Evolutionary conservation across 2,888 invertebrate genomes (phyloP).

Genomic region (Uloborus plumipes): DNA sequence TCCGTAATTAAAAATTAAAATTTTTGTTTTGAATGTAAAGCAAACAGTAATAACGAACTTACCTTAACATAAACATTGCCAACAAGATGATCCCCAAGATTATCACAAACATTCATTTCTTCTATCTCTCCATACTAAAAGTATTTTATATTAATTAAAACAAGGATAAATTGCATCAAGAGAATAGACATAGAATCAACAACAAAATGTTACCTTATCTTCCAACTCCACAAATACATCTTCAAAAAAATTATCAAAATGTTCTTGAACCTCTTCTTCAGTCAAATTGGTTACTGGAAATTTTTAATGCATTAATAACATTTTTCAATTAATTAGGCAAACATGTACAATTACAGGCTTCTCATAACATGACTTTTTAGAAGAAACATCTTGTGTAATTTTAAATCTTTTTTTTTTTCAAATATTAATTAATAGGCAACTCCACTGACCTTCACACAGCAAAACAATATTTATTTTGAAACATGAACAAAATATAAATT

Average conservation of each 20-base stretch:
- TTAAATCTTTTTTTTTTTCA: no score
- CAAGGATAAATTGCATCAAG: neutral
- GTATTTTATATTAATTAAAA: conserved; percentile 2
- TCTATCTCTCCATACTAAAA: conserved; percentile 95
- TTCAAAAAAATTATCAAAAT: conserved; percentile 99
- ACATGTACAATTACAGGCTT: neutral
- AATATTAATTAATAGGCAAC: no score
- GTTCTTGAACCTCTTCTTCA: conserved; percentile 98
- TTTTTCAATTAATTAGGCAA: neutral
- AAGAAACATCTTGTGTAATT: no score
- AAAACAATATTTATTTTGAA: no score
- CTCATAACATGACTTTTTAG: no score
- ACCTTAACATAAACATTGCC: conserved; percentile 99
- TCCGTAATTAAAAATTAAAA: no score
- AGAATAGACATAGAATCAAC: neutral
- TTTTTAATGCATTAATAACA: no score
- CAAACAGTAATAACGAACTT: conserved; percentile 66
- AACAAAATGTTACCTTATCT: conserved; percentile 79
- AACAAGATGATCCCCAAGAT: conserved; percentile 97
- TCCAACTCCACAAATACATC: conserved; percentile 99
- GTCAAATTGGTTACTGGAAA: conserved; percentile 80
- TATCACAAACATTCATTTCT: conserved; percentile 99
- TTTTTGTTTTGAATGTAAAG: neutral
- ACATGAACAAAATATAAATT: no score
- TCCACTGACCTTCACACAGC: no score